These are phyloP conservation scores for Cistogaster globosa DNA, from an alignment of 2,888 invertebrate species.

Conservation along the genomic window DNA sequence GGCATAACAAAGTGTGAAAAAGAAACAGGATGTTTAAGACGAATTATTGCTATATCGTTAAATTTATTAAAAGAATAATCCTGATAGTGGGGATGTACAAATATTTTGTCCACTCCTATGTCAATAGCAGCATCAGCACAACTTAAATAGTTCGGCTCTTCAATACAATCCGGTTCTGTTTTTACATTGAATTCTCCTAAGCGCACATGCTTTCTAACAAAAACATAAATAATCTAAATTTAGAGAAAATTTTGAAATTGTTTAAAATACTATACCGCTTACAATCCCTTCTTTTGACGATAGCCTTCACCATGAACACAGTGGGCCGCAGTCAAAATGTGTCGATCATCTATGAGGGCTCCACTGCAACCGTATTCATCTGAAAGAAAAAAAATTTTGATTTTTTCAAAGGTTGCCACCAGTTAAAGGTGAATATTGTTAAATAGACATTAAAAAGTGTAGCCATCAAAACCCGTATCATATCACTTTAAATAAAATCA, in stretches of 20 bases:
- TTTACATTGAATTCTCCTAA: conserved; percentile 88
- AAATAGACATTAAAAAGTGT: no score
- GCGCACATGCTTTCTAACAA: conserved; percentile 83
- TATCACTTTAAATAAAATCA: no score
- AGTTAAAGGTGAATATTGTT: no score
- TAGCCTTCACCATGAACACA: conserved; percentile 85
- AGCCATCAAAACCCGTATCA: no score
- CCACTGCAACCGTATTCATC: conserved; percentile 86
- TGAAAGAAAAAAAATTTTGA: conserved; percentile 65
- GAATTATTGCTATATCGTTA: conserved; percentile 85
- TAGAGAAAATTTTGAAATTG: conserved; percentile 53
- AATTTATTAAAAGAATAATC: conserved; percentile 84
- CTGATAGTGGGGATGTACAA: conserved; percentile 86
- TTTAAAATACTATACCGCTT: conserved; percentile 78
- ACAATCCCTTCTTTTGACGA: conserved; percentile 84
- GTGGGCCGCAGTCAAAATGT: conserved; percentile 86
- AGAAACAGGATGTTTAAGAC: conserved; percentile 78
- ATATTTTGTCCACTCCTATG: conserved; percentile 85
- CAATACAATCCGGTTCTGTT: conserved; percentile 85
- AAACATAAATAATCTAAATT: conserved; percentile 32
- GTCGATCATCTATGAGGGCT: conserved; percentile 85
- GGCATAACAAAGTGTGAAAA: conserved; percentile 85
- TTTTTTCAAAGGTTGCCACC: background rate
- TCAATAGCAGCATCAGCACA: conserved; percentile 88
- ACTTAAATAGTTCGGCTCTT: conserved; percentile 80